Conservation (phyloP, 2,797 vertebrate species). For the Odontamblyopus lacepedii region DNA sequence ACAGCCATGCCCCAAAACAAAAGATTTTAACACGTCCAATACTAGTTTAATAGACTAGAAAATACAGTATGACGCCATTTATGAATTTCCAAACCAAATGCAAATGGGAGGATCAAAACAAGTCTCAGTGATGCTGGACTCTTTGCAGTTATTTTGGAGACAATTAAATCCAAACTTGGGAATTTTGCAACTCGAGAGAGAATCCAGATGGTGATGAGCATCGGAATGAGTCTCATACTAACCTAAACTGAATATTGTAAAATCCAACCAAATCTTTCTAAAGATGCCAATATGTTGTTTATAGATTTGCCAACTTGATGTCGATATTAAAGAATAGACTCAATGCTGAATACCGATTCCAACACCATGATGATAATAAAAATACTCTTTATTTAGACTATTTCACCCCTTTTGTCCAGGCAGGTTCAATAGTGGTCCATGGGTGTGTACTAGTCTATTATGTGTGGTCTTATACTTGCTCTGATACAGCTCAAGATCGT, state of each 20-base stretch:
- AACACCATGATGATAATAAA: too few relatives aligned
- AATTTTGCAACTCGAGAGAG: not conserved
- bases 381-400: too few relatives aligned
- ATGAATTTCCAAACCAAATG: slow-evolving; percentile 33
- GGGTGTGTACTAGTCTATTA: too few relatives aligned
- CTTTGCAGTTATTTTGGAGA: not conserved
- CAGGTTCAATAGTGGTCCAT: too few relatives aligned
- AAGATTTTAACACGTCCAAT: slow-evolving; percentile 40
- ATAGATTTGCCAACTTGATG: too few relatives aligned
- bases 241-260: not conserved
- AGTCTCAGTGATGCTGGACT: not conserved
- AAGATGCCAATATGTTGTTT: too few relatives aligned
- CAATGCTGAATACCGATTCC: too few relatives aligned
- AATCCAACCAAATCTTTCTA: not conserved
- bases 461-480: too few relatives aligned
- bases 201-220: not conserved
- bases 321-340: too few relatives aligned
- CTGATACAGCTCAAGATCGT: too few relatives aligned
- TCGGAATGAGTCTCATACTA: not conserved
- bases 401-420: too few relatives aligned
- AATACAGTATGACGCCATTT: slow-evolving; percentile 48
- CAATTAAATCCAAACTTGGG: slow-evolving; percentile 1
- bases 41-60: slow-evolving; percentile 41
- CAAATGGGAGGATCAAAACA: slow-evolving; percentile 38
- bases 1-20: slow-evolving; percentile 32